Conservation (phyloP, 2,113 vertebrate species). For the Lagopus leucura region DNA sequence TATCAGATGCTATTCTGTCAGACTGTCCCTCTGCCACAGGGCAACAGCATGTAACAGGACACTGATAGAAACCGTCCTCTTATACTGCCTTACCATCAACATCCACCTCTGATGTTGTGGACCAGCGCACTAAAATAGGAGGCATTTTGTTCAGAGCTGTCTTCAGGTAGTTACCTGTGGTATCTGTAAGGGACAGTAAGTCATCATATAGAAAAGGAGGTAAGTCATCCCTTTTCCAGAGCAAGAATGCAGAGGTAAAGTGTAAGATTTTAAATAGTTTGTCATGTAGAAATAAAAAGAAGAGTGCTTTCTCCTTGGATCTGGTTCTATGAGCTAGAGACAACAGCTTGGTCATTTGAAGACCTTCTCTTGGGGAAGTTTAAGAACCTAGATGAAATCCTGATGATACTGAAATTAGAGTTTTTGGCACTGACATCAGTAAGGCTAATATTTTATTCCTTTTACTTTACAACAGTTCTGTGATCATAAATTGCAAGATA, state of each 20-base stretch:
- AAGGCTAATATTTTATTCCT: background rate
- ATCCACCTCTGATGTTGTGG: too few relatives aligned
- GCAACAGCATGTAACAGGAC: too few relatives aligned
- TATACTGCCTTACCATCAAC: too few relatives aligned
- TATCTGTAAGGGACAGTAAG: background rate
- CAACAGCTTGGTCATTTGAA: background rate
- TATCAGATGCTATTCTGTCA: too few relatives aligned
- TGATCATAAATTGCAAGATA: background rate
- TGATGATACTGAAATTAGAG: background rate
- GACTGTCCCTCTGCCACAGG: too few relatives aligned
- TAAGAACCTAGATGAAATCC: slow-evolving; percentile 2
- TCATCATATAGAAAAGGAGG: background rate
- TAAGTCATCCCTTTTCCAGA: background rate
- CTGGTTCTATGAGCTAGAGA: background rate
- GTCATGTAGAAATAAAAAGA: background rate
- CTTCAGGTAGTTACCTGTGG: background rate
- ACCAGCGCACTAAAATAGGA: too few relatives aligned
- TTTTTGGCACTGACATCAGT: background rate
- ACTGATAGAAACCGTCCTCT: too few relatives aligned
- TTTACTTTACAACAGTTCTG: slow-evolving; percentile 18
- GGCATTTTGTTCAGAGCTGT: too few relatives aligned
- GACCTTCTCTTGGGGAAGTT: background rate
- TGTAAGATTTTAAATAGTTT: background rate
- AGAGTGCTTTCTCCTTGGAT: background rate
- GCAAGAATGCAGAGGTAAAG: background rate